phyloP scores from a whole-genome alignment of 1,140 invertebrate genomes.

The Lepidostoma basale region DNA sequence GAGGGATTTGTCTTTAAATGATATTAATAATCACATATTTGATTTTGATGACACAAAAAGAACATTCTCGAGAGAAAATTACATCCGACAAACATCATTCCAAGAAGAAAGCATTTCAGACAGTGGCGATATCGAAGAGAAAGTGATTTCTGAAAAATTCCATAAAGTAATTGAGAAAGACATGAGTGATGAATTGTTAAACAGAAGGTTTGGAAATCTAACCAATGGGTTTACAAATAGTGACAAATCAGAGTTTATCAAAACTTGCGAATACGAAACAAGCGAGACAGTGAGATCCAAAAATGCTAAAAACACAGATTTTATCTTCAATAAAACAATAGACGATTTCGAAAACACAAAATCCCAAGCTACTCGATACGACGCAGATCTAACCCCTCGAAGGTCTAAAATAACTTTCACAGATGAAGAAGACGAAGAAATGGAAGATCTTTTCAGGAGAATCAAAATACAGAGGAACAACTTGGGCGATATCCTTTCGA shows the following conservation, averaged over 20 bases:
- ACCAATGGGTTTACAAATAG: slow-evolving; percentile 52
- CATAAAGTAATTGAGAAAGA: slow-evolving; percentile 61
- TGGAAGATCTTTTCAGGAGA: slow-evolving; percentile 68
- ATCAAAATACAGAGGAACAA: slow-evolving; percentile 72
- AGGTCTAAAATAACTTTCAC: slow-evolving; percentile 4
- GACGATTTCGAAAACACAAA: slow-evolving; percentile 6
- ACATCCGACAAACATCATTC: slow-evolving; percentile 56
- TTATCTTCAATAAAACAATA: not conserved
- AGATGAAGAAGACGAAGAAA: slow-evolving; percentile 59
- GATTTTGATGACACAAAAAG: slow-evolving; percentile 57
- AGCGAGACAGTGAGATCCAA: slow-evolving; percentile 40
- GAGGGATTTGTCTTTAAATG: slow-evolving; percentile 64
- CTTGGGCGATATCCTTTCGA: slow-evolving; percentile 71
- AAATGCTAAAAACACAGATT: slow-evolving; percentile 40
- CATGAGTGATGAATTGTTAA: slow-evolving; percentile 60
- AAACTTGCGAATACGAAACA: slow-evolving; percentile 49
- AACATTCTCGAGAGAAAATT: slow-evolving; percentile 59
- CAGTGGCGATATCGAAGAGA: slow-evolving; percentile 54
- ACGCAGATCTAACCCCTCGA: slow-evolving; percentile 7
- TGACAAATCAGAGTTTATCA: slow-evolving; percentile 53
- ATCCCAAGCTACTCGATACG: not conserved
- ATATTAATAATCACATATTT: slow-evolving; percentile 58
- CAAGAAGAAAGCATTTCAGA: slow-evolving; percentile 57
- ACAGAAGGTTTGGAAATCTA: slow-evolving; percentile 25
- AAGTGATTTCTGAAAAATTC: slow-evolving; percentile 54